Base-by-base conservation (phyloP, 2,888 invertebrate genomes). In the Anthophora plumipes region DNA sequence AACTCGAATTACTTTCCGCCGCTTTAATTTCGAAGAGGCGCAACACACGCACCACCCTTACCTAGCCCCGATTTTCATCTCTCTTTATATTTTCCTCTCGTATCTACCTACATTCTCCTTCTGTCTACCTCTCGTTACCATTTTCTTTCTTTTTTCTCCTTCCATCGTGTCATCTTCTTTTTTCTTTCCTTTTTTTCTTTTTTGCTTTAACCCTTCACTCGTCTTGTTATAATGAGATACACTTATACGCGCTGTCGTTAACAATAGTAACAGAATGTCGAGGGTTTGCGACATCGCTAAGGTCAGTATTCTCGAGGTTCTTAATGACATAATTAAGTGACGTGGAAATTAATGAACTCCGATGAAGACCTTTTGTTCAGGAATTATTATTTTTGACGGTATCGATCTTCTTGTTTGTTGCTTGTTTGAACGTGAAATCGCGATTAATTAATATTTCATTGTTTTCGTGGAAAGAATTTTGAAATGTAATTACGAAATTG, bases 201-300 rank as follows among this genome's bases (percentile, higher is more conserved):
- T 50, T 31, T 69, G 46, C n/a, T 39, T 37, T 69, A 70, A 74
- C 60, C 39, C 72, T 72, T 73, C 54, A 41, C 46, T 43, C 31
- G 39, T 22, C 74, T 76, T 75, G 74, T 83, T 83, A 77, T 73
- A 79, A 77, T 68, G 76, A 77, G 83, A 85, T 76, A 77, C 81
- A 69, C 72, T 75, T 55, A 12, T 31, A 7, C 68, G 50, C 46
- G 69, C 25, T 67, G 41, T 52, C 46, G 70, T 79, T 81, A 76
- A 85, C 83, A 85, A 85, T 85, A 83, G 81, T 57, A 77, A 83
- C 77, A 66, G 84, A 75, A 82, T 57, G 85, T 80, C 78, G 78
- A 78, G 84, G 39, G 77, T 71, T 60, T 14, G 64, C 54, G 1
- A 39, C 46, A 31, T 39, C 52, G 74, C 69, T 81, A 79, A 85